These are phyloP conservation scores for Lasioglossum figueresi DNA, from an alignment of 2,888 invertebrate genomes.

Conservation along the genomic window DNA sequence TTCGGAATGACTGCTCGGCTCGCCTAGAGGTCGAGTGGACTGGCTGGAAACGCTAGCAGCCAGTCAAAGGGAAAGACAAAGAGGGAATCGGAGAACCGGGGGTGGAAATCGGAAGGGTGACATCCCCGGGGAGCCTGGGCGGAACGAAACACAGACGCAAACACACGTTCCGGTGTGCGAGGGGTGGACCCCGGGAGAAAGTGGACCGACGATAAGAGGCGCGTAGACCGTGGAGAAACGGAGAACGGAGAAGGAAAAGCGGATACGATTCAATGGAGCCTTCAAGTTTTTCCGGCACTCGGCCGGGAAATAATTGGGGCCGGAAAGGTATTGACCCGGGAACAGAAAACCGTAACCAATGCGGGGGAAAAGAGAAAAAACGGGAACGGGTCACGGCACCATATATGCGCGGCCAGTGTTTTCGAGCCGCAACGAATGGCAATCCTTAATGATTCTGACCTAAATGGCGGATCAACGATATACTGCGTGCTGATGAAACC, in stretches of 20 bases:
- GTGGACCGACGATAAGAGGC: slow-evolving; percentile 47
- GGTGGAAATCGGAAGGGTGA: slow-evolving; percentile 45
- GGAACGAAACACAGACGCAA: slow-evolving; percentile 58
- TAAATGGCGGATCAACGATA: slow-evolving; percentile 67
- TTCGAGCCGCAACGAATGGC: slow-evolving; percentile 65
- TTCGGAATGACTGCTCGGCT: slow-evolving; percentile 62
- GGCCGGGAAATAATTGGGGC: slow-evolving; percentile 67
- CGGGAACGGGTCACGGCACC: slow-evolving; percentile 56
- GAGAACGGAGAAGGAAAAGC: slow-evolving; percentile 34
- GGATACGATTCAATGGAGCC: slow-evolving; percentile 68
- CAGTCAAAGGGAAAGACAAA: slow-evolving; percentile 19
- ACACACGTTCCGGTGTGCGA: slow-evolving; percentile 36
- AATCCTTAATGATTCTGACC: slow-evolving; percentile 77
- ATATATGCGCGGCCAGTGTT: slow-evolving; percentile 50
- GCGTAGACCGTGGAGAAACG: slow-evolving; percentile 22
- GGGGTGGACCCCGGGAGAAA: slow-evolving; percentile 5
- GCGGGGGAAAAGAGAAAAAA: slow-evolving; percentile 34
- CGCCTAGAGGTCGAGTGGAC: slow-evolving; percentile 53
- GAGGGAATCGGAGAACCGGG: slow-evolving; percentile 1
- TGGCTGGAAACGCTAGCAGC: slow-evolving; percentile 48
- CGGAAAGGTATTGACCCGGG: slow-evolving; percentile 65
- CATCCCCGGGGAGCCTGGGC: slow-evolving; percentile 61
- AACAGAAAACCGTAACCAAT: slow-evolving; percentile 41
- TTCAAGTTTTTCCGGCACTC: slow-evolving; percentile 68
- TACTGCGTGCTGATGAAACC: slow-evolving; percentile 51